phyloP scores from a whole-genome alignment of 2,888 invertebrate genomes.

The Acleris literana region DNA sequence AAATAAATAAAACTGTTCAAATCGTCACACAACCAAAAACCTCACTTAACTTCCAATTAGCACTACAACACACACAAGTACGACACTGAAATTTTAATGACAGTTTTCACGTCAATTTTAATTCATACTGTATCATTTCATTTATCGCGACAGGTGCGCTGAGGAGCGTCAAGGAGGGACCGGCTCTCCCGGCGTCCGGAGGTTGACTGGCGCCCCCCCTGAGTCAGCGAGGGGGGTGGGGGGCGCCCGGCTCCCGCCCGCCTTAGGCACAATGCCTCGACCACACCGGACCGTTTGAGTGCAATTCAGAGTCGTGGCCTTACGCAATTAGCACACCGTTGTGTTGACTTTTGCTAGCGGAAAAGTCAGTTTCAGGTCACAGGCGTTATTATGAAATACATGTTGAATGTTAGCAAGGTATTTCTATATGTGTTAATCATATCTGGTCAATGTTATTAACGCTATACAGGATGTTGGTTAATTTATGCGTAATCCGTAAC shows the following conservation, averaged over 20 bases:
- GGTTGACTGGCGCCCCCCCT: constrained; percentile 63
- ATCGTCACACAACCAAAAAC: constrained; percentile 32
- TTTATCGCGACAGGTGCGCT: constrained; percentile 41
- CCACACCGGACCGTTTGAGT: constrained; percentile 35
- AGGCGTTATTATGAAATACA: not conserved
- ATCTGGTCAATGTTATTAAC: too few species aligned
- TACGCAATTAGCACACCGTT: constrained; percentile 32
- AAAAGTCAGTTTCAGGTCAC: not conserved
- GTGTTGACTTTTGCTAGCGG: constrained; percentile 5
- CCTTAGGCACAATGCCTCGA: constrained; percentile 46
- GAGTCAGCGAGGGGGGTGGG: constrained; percentile 45
- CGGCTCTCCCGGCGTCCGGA: constrained; percentile 41
- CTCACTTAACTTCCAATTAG: constrained; percentile 2
- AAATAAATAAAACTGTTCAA: constrained; percentile 10
- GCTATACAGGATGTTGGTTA: too few species aligned
- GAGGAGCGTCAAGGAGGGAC: constrained; percentile 38
- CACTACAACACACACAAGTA: constrained; percentile 18
- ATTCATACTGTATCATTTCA: constrained; percentile 47
- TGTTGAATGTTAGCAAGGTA: not conserved
- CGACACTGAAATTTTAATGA: constrained; percentile 19
- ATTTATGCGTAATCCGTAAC: too few species aligned
- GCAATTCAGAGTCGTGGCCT: constrained; percentile 31
- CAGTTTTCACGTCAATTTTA: constrained; percentile 41
- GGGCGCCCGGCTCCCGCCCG: constrained; percentile 53
- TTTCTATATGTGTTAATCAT: constrained; percentile 8